These are phyloP conservation scores for Eulemur mongoz DNA, from an alignment of 2,797 vertebrate species.

Conservation along the genomic window DNA sequence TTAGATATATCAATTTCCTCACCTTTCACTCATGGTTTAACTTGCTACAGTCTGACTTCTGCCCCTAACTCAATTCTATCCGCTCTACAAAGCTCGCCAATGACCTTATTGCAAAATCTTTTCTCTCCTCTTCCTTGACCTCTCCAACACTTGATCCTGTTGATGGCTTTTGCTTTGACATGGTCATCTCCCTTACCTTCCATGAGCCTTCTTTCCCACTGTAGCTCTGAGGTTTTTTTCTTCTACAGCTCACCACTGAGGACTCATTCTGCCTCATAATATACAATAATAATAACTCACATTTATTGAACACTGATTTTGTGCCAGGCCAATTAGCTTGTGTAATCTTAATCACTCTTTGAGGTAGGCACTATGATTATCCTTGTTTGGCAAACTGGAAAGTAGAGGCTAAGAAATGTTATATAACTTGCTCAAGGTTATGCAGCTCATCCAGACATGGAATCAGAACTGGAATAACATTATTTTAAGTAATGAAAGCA, in stretches of 20 bases:
- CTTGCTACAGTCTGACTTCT: background rate
- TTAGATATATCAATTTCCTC: background rate
- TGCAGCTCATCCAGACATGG: background rate
- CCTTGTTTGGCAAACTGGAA: background rate
- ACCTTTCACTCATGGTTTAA: background rate
- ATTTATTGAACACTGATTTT: conserved; percentile 22
- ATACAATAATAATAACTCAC: background rate
- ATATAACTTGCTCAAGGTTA: background rate
- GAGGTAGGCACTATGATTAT: background rate
- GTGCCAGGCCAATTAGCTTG: background rate
- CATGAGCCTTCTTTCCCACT: background rate
- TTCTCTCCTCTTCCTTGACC: background rate
- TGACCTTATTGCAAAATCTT: background rate
- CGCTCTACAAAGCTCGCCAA: background rate
- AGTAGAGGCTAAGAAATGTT: background rate
- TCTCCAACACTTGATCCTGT: background rate
- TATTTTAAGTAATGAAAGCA: background rate
- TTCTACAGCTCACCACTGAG: background rate
- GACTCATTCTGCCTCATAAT: background rate
- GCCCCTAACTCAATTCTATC: background rate
- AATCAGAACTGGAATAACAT: conserved; percentile 11
- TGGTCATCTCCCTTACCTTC: background rate
- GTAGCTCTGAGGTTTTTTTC: background rate
- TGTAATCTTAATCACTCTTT: background rate
- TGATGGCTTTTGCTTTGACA: background rate